Conservation (phyloP, 2,113 vertebrate species). For the Tricholaema leucomelas region DNA sequence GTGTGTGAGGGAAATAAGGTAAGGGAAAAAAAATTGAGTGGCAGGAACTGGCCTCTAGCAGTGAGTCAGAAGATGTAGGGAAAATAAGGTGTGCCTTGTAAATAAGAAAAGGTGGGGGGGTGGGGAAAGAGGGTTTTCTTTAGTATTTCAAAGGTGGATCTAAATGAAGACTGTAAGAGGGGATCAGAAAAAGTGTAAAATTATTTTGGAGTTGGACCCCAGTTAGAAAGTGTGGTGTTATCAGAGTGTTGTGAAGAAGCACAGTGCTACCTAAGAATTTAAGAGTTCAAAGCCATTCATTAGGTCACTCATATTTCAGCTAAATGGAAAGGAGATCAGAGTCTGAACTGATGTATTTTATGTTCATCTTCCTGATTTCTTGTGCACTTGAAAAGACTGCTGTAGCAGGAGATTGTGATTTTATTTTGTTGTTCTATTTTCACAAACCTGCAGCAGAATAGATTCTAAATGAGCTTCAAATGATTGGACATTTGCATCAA, state of each 20-base stretch:
- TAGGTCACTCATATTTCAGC: not conserved
- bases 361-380: not conserved
- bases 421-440: not conserved
- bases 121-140: not conserved
- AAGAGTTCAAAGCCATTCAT: not conserved
- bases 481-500: not conserved
- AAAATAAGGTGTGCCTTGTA: not conserved
- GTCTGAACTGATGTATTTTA: not conserved
- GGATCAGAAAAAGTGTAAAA: not conserved
- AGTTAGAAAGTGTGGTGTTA: not conserved
- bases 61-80: not conserved
- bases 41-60: not conserved
- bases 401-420: not conserved
- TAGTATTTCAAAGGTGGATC: not conserved
- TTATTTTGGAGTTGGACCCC: not conserved
- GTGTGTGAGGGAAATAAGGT: not conserved
- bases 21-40: not conserved
- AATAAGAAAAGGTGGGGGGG: not conserved
- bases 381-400: not conserved
- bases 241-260: not conserved
- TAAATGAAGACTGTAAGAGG: not conserved
- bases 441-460: not conserved
- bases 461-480: not conserved
- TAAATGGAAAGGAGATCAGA: not conserved
- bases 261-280: not conserved